Percentiles rank a stretch among this genome's conserved stretches.
Conservation (phyloP, 2,113 vertebrate genomes). For the Callospermophilus lateralis region DNA sequence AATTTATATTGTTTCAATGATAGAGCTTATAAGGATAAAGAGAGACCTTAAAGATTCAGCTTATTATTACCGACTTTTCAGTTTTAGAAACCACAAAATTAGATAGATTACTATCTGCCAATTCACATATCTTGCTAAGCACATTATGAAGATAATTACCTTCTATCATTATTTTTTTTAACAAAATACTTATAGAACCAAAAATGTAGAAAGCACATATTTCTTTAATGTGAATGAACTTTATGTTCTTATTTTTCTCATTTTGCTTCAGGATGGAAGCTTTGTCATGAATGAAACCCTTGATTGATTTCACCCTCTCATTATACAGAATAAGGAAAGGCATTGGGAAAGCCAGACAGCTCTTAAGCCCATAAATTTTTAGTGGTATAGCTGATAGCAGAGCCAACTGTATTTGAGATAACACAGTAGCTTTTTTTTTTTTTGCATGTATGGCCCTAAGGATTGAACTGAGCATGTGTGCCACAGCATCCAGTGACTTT, state of each 20-base stretch:
- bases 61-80: not conserved
- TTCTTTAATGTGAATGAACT: not conserved
- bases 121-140: conserved; percentile 5
- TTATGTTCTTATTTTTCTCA: not conserved
- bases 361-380: not conserved
- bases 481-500: not conserved
- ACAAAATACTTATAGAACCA: not conserved
- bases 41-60: not conserved
- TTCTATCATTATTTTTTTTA: not conserved
- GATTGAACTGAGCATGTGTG: too few relatives aligned
- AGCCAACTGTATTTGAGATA: not conserved
- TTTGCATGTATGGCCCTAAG: too few relatives aligned
- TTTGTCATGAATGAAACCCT: conserved; percentile 11
- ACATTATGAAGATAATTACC: not conserved
- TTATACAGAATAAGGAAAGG: not conserved
- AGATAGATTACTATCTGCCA: not conserved
- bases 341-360: not conserved
- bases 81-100: not conserved
- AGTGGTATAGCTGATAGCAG: not conserved
- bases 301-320: not conserved
- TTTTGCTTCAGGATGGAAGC: not conserved
- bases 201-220: not conserved
- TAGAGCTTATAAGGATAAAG: conserved; percentile 36
- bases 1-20: conserved; percentile 14
- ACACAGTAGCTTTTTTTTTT: not conserved